A percentile compares a stretch with the other conserved stretches of the same genome.
phyloP scores from a whole-genome alignment of 2,113 vertebrate genomes.

The Myocastor coypus region DNA sequence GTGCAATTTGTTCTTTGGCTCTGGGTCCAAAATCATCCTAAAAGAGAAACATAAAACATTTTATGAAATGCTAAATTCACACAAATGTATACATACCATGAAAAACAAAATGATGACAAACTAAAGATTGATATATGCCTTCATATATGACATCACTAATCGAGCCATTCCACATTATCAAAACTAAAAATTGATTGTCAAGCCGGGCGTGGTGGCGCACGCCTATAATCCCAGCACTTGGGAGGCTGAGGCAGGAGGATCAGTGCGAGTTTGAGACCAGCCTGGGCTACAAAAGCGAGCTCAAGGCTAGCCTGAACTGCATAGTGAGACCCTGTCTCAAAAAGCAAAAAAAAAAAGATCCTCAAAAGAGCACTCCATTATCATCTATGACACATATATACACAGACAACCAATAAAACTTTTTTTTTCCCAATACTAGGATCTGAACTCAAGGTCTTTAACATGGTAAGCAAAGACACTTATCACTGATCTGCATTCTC shows the following conservation, averaged over 20 bases:
- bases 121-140: background rate
- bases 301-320: too few relatives aligned
- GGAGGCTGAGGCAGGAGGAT: too few relatives aligned
- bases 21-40: slow-evolving; percentile 73
- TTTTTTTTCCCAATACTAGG: background rate
- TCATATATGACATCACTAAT: background rate
- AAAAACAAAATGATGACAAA: slow-evolving; percentile 51
- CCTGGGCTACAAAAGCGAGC: too few relatives aligned
- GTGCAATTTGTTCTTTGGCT: slow-evolving; percentile 75
- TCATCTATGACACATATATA: background rate
- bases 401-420: slow-evolving; percentile 16
- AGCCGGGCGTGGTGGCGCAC: too few relatives aligned
- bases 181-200: background rate
- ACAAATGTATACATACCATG: background rate
- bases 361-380: background rate
- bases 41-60: slow-evolving; percentile 70
- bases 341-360: too few relatives aligned
- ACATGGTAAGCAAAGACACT: background rate
- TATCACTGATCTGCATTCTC: background rate
- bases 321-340: too few relatives aligned
- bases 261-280: too few relatives aligned
- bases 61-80: slow-evolving; percentile 55
- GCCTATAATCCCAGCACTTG: too few relatives aligned
- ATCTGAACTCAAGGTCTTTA: background rate
- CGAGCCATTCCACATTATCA: background rate